Conservation (phyloP, 2,797 vertebrate genomes). For the Hylomyscus alleni region DNA sequence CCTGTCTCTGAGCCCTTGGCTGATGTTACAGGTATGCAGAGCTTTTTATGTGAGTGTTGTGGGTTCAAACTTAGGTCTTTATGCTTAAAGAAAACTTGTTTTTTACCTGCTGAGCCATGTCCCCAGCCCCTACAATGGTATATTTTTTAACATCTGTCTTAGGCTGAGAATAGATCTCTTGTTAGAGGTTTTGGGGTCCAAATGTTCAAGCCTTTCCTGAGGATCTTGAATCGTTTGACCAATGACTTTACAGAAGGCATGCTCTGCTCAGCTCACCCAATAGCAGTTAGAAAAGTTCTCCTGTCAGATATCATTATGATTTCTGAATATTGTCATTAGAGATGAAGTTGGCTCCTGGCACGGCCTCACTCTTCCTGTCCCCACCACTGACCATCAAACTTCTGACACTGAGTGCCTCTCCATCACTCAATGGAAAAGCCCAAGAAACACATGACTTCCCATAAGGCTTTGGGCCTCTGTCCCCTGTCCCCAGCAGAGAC, state of each 20-base stretch:
- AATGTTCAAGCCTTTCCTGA: neutral
- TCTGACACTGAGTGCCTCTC: neutral
- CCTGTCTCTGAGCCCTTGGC: neutral
- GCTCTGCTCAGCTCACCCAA: too few relatives aligned
- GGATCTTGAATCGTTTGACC: neutral
- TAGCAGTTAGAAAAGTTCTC: neutral
- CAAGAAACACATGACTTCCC: neutral
- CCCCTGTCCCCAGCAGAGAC: too few relatives aligned
- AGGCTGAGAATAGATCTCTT: neutral
- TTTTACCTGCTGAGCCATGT: neutral
- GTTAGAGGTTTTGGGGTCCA: neutral
- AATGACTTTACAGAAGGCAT: slow-evolving; percentile 8
- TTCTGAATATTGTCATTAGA: neutral
- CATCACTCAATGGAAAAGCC: neutral
- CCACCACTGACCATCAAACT: too few relatives aligned
- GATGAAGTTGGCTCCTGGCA: neutral
- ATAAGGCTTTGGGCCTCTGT: neutral
- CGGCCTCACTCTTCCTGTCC: neutral
- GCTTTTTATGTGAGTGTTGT: neutral
- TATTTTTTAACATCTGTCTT: neutral
- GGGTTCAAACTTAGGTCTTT: neutral
- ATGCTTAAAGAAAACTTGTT: neutral
- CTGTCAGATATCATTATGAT: rapidly evolving
- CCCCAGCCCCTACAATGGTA: neutral
- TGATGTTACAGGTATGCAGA: neutral